These are phyloP conservation scores for Drosophila quadrilineata DNA, from an alignment of 1,140 invertebrate genomes.

Conservation along the genomic window DNA sequence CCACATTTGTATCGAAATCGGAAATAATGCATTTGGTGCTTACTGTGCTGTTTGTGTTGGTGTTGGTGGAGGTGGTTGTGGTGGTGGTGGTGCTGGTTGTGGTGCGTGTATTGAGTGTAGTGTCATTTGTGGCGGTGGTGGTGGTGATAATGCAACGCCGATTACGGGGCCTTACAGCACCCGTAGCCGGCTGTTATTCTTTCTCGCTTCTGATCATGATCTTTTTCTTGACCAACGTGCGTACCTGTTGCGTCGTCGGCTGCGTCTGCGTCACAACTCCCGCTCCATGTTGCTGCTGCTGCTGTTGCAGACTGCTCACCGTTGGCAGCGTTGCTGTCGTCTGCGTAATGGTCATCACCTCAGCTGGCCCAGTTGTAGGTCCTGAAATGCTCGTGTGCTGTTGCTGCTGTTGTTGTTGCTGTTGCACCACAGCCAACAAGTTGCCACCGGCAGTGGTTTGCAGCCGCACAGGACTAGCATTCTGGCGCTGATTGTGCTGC, in stretches of 20 bases:
- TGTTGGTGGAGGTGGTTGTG: slow-evolving; percentile 24
- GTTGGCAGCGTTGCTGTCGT: slow-evolving; percentile 58
- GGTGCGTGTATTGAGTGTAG: too few species aligned
- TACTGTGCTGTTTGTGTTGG: slow-evolving; percentile 20
- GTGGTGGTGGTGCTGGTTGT: not conserved
- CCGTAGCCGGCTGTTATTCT: slow-evolving; percentile 63
- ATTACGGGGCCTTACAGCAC: slow-evolving; percentile 41
- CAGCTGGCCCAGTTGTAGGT: slow-evolving; percentile 50
- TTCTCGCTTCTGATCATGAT: slow-evolving; percentile 80
- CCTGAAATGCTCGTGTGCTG: slow-evolving; percentile 42
- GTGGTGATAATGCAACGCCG: slow-evolving; percentile 47
- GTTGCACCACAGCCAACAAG: slow-evolving; percentile 82
- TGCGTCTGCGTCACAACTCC: slow-evolving; percentile 38
- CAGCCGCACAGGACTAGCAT: slow-evolving; percentile 82
- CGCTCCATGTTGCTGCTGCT: slow-evolving; percentile 53
- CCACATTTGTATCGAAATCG: slow-evolving; percentile 16
- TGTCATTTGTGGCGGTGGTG: slow-evolving; percentile 2
- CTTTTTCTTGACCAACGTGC: slow-evolving; percentile 81
- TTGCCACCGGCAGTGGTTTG: slow-evolving; percentile 82
- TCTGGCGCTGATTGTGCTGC: slow-evolving; percentile 81
- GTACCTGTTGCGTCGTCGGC: slow-evolving; percentile 76
- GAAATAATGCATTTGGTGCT: slow-evolving; percentile 40
- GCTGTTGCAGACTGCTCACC: slow-evolving; percentile 54
- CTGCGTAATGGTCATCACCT: slow-evolving; percentile 76
- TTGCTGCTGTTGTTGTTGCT: slow-evolving; percentile 54